Evolutionary conservation across 2,113 vertebrate genomes (phyloP), one percentile per base, ranked within the genome.

Genomic region (Nibea albiflora): DNA sequence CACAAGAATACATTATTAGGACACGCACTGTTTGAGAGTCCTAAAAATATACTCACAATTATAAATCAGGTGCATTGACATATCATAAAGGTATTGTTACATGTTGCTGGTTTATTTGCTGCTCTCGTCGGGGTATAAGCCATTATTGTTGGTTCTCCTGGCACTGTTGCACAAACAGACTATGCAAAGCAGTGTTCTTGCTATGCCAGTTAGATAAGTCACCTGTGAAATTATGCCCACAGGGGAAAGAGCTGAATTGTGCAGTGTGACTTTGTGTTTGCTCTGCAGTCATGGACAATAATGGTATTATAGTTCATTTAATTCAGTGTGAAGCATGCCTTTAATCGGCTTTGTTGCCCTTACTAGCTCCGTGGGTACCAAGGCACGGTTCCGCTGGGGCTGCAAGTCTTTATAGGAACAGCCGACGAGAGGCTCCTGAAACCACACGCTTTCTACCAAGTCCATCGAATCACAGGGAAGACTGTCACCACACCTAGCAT

Each of bases 401-500:
- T 99, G 56, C 98, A 98, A 92, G 96, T 99, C 93, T 99, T 98
- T 94, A 99, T 99, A 0, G 98, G 98, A 58, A 99, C 98, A 0
- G 97, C 98, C 0, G 98, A 99, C 0, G 98, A 99, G 91, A 92
- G 96, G 24, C 93, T 97, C 66, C 95, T 99, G 12, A 98, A 97
- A 72, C 98, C 98, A 0, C 98, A 99, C 0, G 97, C 98, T 60
- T 99, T 99, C 94, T 99, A 99, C 92, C 98, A 99, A 93, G 98
- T 98, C 46, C 98, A 99, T 79, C 97, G 97, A 62, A 97, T 99
- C 92, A 98, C 98, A 0, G 98, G 98, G 19, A 99, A 99, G 53
- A 98, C 98, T 0, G 98, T 99, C 80, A 97, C 97, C 88, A 99
- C 98, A 35, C 96, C 95, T 91, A 98, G 97, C 92, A 94, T 95